These are phyloP conservation scores for Amphimedon queenslandica DNA, from an alignment of 37 sponge, comb jelly and placozoan species.

Conservation along the genomic window DNA sequence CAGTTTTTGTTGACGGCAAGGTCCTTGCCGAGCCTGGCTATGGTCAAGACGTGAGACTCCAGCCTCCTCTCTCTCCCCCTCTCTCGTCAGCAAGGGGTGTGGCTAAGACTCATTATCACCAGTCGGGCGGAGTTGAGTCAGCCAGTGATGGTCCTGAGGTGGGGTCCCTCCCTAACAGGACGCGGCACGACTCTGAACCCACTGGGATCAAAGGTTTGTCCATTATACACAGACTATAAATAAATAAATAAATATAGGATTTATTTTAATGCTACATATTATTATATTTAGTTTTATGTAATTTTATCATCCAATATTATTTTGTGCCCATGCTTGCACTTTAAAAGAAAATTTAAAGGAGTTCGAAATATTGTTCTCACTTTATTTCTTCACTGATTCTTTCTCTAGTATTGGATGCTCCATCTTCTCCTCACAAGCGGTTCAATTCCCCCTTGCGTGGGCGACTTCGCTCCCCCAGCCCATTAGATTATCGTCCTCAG, in stretches of 20 bases:
- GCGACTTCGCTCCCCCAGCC: background rate
- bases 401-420: too few species aligned
- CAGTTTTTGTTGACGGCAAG: constrained; percentile 94
- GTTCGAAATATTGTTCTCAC: constrained; percentile 8
- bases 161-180: background rate
- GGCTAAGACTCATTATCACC: background rate
- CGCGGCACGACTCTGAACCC: constrained; percentile 62
- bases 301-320: too few species aligned
- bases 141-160: too few species aligned
- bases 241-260: too few species aligned
- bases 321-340: too few species aligned
- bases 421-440: constrained; percentile 26
- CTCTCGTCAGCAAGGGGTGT: constrained; percentile 16
- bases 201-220: background rate
- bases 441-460: constrained; percentile 3
- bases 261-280: too few species aligned
- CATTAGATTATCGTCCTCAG: background rate
- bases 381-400: background rate
- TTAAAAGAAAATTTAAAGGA: too few species aligned
- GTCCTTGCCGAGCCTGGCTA: constrained; percentile 85
- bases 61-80: constrained; percentile 61
- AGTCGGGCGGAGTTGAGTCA: too few species aligned
- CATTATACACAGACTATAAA: background rate
- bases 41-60: constrained; percentile 75
- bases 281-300: too few species aligned